phyloP scores from a whole-genome alignment of 2,888 invertebrate genomes.

The Acheta domesticus region DNA sequence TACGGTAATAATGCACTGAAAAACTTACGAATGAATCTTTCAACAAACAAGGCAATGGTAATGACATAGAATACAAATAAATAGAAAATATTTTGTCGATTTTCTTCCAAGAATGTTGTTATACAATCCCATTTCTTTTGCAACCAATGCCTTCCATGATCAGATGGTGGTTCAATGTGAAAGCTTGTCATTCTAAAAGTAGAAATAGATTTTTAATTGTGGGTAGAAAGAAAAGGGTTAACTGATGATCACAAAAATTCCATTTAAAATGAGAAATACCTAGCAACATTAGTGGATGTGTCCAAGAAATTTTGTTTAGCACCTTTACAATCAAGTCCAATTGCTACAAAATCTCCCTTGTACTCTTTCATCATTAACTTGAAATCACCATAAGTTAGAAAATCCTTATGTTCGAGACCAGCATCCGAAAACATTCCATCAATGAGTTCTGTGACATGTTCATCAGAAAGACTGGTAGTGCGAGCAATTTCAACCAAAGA shows the following conservation, averaged over 20 bases:
- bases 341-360: conserved; percentile 91
- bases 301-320: conserved; percentile 93
- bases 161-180: conserved; percentile 78
- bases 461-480: conserved; percentile 84
- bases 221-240: too few relatives aligned
- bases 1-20: not conserved
- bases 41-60: conserved; percentile 88
- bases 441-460: conserved; percentile 86
- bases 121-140: conserved; percentile 79
- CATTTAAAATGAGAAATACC: conserved; percentile 43
- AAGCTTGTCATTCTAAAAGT: conserved; percentile 79
- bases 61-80: conserved; percentile 92
- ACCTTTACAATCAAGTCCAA: conserved; percentile 90
- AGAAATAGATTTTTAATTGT: not conserved
- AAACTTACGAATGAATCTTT: conserved; percentile 83
- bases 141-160: conserved; percentile 64
- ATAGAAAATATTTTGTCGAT: conserved; percentile 93
- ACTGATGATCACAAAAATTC: too few relatives aligned
- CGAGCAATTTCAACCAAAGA: conserved; percentile 90
- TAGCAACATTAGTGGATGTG: conserved; percentile 88
- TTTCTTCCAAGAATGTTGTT: conserved; percentile 90
- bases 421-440: conserved; percentile 95
- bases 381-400: conserved; percentile 85
- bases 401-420: conserved; percentile 85
- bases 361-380: conserved; percentile 96